These are phyloP conservation scores for Thymelicus acteon DNA, from an alignment of 2,888 invertebrate species.

Conservation along the genomic window DNA sequence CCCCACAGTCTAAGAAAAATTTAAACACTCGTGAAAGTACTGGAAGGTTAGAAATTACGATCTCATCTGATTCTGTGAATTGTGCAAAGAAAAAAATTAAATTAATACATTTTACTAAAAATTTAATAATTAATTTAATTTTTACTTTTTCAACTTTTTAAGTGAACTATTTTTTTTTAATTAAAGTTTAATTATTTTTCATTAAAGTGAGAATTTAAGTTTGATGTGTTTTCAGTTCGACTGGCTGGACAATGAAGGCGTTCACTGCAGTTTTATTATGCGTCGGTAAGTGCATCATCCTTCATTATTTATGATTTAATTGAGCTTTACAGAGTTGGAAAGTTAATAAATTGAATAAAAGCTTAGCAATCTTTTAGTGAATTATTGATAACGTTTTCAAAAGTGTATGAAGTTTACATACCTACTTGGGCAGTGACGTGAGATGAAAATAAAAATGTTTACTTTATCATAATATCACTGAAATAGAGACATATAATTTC, in stretches of 20 bases:
- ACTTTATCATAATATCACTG: too few species aligned
- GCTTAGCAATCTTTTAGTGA: too few species aligned
- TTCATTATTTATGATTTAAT: background rate
- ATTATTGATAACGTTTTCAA: too few species aligned
- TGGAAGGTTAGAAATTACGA: constrained; percentile 65
- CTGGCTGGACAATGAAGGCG: constrained; percentile 70
- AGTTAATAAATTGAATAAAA: too few species aligned
- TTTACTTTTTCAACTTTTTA: background rate
- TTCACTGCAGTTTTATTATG: constrained; percentile 67
- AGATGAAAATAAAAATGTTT: too few species aligned
- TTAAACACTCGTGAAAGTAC: constrained; percentile 69
- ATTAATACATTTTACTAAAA: background rate
- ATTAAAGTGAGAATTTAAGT: constrained; percentile 36
- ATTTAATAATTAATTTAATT: too few species aligned
- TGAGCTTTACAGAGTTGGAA: too few species aligned
- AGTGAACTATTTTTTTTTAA: constrained; percentile 22
- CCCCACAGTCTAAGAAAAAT: constrained; percentile 59
- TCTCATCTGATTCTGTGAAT: constrained; percentile 40
- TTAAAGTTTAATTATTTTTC: constrained; percentile 37
- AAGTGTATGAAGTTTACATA: too few species aligned
- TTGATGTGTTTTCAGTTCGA: constrained; percentile 74
- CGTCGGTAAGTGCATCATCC: constrained; percentile 63
- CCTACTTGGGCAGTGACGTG: too few species aligned
- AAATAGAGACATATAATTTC: too few species aligned
- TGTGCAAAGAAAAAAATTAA: constrained; percentile 27